phyloP scores from a whole-genome alignment of 2,797 vertebrate genomes.

The Cichlasoma orientale region DNA sequence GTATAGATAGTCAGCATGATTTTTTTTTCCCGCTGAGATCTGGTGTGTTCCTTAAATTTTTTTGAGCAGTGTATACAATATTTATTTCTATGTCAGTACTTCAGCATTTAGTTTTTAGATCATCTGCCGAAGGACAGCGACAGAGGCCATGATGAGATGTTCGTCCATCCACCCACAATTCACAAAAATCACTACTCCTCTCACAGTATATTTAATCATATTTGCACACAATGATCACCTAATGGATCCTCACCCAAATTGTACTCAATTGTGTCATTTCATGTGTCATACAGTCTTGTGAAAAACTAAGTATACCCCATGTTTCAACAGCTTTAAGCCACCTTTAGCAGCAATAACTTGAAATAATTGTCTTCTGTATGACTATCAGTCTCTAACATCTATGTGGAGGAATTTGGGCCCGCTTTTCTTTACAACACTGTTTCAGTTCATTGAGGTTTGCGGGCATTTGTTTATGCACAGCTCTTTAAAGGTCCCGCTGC shows the following conservation, averaged over 20 bases:
- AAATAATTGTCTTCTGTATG: not conserved
- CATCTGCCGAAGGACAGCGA: accelerated
- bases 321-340: not conserved
- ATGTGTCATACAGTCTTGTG: accelerated
- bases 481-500: too few species aligned
- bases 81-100: not conserved
- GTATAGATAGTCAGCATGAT: too few species aligned
- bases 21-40: too few species aligned
- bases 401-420: too few species aligned
- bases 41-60: too few species aligned
- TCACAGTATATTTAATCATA: not conserved
- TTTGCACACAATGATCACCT: not conserved
- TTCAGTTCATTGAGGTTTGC: too few species aligned
- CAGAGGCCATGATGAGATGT: not conserved
- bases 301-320: not conserved
- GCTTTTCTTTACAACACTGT: too few species aligned
- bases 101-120: not conserved
- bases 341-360: accelerated
- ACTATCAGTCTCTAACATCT: too few species aligned
- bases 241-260: not conserved
- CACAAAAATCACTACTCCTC: not conserved
- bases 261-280: not conserved
- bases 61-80: too few species aligned
- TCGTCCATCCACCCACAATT: not conserved
- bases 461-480: too few species aligned